phyloP scores from a whole-genome alignment of 2,113 vertebrate species.

The Potamarius usumacintae region DNA sequence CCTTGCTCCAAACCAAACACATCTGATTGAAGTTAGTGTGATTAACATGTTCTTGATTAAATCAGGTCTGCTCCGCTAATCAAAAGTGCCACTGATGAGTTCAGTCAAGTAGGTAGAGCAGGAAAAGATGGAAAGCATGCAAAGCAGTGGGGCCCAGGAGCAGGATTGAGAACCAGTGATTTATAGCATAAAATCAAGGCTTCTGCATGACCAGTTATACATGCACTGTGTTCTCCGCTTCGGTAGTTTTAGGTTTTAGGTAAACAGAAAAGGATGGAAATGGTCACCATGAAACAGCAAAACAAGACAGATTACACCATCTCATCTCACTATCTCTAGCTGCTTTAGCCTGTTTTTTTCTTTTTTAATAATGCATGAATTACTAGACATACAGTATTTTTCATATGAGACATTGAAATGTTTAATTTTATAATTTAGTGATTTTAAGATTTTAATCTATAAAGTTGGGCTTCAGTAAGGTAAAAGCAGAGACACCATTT shows the following conservation, averaged over 20 bases:
- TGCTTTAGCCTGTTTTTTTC: background rate
- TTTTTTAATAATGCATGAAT: background rate
- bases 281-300: background rate
- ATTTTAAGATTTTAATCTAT: background rate
- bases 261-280: background rate
- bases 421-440: background rate
- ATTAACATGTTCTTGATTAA: too few relatives aligned
- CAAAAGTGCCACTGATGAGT: too few relatives aligned
- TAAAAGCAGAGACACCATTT: background rate
- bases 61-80: too few relatives aligned
- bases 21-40: too few relatives aligned
- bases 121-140: too few relatives aligned
- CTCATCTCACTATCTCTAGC: too few relatives aligned
- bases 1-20: too few relatives aligned
- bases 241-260: background rate
- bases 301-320: background rate
- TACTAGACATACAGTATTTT: background rate
- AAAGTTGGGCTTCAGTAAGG: background rate
- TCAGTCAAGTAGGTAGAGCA: too few relatives aligned
- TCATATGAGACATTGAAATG: background rate
- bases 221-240: background rate
- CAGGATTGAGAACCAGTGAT: too few relatives aligned
- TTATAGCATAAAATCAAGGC: background rate
- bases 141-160: too few relatives aligned
- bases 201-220: background rate